A percentile compares a stretch with the other conserved stretches of the same genome.
phyloP scores from a whole-genome alignment of 2,113 vertebrate genomes.

The Turnix velox region DNA sequence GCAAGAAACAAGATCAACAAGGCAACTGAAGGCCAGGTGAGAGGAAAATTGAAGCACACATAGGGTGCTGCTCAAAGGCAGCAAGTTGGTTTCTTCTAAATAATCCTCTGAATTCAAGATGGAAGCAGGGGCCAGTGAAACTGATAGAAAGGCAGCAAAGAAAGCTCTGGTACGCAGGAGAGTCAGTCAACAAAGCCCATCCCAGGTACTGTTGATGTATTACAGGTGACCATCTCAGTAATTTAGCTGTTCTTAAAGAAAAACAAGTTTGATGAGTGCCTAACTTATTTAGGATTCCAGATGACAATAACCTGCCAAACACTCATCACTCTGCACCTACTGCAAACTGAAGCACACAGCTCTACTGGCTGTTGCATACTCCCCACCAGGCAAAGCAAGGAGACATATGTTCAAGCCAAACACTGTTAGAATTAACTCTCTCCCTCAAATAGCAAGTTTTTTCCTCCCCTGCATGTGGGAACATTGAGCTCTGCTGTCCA shows the following conservation, averaged over 20 bases:
- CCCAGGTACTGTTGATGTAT: background rate
- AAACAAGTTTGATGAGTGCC: background rate
- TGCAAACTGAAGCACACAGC: background rate
- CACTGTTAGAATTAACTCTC: background rate
- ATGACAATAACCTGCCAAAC: background rate
- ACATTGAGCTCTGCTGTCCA: background rate
- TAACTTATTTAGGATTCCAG: constrained; percentile 4
- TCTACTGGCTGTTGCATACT: background rate
- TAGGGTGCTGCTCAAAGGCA: background rate
- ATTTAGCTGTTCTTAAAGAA: background rate
- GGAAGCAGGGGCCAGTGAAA: background rate
- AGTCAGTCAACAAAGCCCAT: background rate
- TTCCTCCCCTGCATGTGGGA: background rate
- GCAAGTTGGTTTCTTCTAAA: background rate
- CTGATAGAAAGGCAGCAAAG: background rate
- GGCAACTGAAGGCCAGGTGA: background rate
- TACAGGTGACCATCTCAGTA: background rate
- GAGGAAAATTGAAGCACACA: background rate
- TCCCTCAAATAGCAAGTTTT: background rate
- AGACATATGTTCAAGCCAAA: background rate
- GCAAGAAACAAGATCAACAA: background rate
- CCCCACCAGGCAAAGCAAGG: background rate
- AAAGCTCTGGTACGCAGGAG: background rate
- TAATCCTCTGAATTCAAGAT: background rate
- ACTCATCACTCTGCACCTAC: background rate